Conservation (phyloP, 1,140 invertebrate genomes). For the Drosophila navojoa region DNA sequence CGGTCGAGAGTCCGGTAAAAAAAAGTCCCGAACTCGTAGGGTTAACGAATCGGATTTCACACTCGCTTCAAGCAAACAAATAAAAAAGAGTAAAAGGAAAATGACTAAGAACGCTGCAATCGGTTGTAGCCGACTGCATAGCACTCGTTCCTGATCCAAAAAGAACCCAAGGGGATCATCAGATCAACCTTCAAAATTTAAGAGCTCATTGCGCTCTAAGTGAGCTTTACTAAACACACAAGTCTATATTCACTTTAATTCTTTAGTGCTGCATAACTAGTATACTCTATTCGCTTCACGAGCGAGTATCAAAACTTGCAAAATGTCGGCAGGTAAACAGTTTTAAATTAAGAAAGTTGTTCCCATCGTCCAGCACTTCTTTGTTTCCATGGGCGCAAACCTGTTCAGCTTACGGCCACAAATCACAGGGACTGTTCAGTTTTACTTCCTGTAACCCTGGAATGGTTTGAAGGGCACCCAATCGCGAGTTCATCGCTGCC, state of each 20-base stretch:
- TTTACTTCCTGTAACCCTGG: slow-evolving; percentile 69
- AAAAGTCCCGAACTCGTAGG: slow-evolving; percentile 12
- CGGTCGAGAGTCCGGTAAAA: slow-evolving; percentile 13
- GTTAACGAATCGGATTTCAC: slow-evolving; percentile 41
- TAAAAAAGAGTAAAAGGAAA: no score
- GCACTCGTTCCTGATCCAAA: no score
- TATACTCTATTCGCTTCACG: no score
- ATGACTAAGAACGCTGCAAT: no score
- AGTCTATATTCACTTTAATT: no score
- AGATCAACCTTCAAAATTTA: no score
- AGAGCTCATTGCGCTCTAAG: no score
- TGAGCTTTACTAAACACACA: no score
- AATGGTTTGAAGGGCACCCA: slow-evolving; percentile 57
- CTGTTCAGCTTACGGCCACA: slow-evolving; percentile 47
- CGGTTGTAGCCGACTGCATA: no score
- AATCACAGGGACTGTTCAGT: slow-evolving; percentile 21
- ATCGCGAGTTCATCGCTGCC: slow-evolving; percentile 33
- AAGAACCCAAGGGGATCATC: no score
- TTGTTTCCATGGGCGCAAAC: slow-evolving; percentile 42
- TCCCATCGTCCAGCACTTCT: slow-evolving; percentile 12
- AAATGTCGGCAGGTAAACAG: slow-evolving; percentile 12
- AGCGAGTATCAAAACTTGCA: slow-evolving; percentile 2
- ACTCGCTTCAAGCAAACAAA: slow-evolving; percentile 32
- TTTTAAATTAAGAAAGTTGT: slow-evolving; percentile 65
- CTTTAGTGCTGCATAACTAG: no score